phyloP scores from a whole-genome alignment of 2,888 invertebrate genomes.

The Helicoverpa assulta region DNA sequence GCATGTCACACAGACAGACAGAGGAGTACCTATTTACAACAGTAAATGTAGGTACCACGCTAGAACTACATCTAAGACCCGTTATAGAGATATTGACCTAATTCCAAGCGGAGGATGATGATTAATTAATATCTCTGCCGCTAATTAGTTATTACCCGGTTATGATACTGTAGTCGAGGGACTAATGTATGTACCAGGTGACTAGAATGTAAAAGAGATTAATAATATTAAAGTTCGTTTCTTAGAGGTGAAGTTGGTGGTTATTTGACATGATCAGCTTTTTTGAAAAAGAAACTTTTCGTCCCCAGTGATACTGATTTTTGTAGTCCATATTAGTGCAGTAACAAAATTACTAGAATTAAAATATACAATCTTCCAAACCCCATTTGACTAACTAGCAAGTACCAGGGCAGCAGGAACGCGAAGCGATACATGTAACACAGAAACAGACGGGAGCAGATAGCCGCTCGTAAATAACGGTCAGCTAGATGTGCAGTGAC shows the following conservation, averaged over 20 bases:
- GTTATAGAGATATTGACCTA: slow-evolving; percentile 14
- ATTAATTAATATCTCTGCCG: slow-evolving; percentile 14
- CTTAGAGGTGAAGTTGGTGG: no score
- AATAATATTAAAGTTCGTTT: no score
- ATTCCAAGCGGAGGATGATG: slow-evolving; percentile 17
- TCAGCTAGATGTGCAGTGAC: slow-evolving; percentile 27
- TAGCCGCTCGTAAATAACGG: slow-evolving; percentile 39
- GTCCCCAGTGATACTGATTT: no score
- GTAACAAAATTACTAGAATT: neutral
- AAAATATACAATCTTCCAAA: neutral
- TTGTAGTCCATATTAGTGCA: no score
- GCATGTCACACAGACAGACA: no score
- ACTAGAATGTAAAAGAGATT: no score
- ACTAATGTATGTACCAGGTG: no score
- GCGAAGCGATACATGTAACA: slow-evolving; percentile 14
- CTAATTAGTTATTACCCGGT: no score
- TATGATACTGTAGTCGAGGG: no score
- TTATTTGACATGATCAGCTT: no score
- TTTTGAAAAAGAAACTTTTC: no score
- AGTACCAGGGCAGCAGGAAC: slow-evolving; percentile 29
- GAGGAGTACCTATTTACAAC: no score
- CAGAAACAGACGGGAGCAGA: slow-evolving; percentile 15
- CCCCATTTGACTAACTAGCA: neutral
- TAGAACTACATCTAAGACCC: neutral
- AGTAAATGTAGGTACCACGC: neutral